phyloP scores from a whole-genome alignment of 2,113 vertebrate genomes.

The Podarcis cretensis region DNA sequence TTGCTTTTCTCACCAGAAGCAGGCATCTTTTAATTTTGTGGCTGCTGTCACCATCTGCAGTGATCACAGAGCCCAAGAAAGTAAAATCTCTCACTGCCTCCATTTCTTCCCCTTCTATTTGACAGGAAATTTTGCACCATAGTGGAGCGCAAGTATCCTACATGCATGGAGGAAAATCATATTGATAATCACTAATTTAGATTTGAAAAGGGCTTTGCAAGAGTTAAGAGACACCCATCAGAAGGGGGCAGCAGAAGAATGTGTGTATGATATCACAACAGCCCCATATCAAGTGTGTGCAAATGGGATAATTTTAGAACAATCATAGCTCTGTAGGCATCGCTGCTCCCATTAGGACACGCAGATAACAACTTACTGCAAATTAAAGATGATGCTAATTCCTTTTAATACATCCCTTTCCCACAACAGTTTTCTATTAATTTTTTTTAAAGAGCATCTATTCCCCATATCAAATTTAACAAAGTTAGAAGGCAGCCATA shows the following conservation, averaged over 20 bases:
- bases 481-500: slow-evolving; percentile 33
- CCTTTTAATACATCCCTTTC: neutral
- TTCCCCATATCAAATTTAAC: slow-evolving; percentile 1
- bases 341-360: slow-evolving; percentile 18
- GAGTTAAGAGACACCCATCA: neutral
- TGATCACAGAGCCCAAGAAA: too few relatives aligned
- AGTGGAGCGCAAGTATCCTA: neutral
- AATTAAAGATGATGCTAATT: neutral
- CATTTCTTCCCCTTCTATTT: too few relatives aligned
- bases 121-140: too few relatives aligned
- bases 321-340: slow-evolving; percentile 20
- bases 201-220: neutral
- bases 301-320: slow-evolving; percentile 33
- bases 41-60: too few relatives aligned
- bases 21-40: too few relatives aligned
- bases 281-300: slow-evolving; percentile 10
- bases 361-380: neutral
- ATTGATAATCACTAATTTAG: neutral
- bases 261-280: neutral
- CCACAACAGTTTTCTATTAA: neutral
- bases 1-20: too few relatives aligned
- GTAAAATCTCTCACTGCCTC: too few relatives aligned
- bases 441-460: slow-evolving; percentile 12
- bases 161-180: neutral
- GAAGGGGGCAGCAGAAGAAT: neutral